A percentile compares a stretch with the other conserved stretches of the same genome.
These are phyloP conservation scores for Lacanobia wlatinum DNA, from an alignment of 2,888 invertebrate genomes.

Conservation along the genomic window DNA sequence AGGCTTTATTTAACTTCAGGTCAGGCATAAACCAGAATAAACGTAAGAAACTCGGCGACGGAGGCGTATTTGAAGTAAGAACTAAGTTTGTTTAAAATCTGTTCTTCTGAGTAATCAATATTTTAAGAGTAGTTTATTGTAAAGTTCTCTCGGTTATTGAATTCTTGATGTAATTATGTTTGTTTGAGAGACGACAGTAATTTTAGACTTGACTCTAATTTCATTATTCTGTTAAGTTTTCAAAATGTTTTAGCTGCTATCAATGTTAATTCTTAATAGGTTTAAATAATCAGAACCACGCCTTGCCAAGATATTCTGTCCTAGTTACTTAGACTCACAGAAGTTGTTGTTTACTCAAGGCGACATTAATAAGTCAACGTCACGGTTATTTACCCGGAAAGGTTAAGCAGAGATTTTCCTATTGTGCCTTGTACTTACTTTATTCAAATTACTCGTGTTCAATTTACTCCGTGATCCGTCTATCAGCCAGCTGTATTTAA, in stretches of 20 bases:
- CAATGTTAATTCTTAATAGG: neutral
- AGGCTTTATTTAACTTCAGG: slow-evolving; percentile 15
- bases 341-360: neutral
- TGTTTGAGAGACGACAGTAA: neutral
- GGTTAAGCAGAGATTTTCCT: neutral
- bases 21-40: slow-evolving; percentile 32
- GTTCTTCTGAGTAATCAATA: slow-evolving; percentile 16
- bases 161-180: slow-evolving; percentile 25
- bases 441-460: too few relatives aligned
- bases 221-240: neutral
- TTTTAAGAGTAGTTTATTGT: slow-evolving; percentile 14
- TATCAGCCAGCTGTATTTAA: too few relatives aligned
- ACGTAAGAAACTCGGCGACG: slow-evolving; percentile 9
- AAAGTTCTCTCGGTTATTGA: neutral
- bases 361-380: neutral
- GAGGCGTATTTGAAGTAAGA: slow-evolving; percentile 12
- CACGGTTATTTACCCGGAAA: neutral
- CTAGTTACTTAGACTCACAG: neutral
- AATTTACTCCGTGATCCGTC: too few relatives aligned
- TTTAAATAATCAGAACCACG: neutral
- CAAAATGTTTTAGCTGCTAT: neutral
- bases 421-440: too few relatives aligned
- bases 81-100: slow-evolving; percentile 36
- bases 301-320: neutral
- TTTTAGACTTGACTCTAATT: slow-evolving; percentile 8